Conservation (phyloP, 2,113 vertebrate genomes). For the Myanophis thanlyinensis region DNA sequence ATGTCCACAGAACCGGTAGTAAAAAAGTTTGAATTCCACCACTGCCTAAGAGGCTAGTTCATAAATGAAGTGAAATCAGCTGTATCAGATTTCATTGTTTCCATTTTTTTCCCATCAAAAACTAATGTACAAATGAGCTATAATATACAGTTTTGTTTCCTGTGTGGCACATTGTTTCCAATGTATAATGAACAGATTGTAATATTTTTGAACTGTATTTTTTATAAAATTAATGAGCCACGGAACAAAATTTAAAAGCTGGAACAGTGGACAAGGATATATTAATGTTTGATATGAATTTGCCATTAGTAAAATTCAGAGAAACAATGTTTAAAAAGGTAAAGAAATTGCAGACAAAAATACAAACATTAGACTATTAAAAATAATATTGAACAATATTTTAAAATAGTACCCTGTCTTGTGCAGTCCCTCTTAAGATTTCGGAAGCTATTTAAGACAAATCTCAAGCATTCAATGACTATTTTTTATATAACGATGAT, state of each 20-base stretch:
- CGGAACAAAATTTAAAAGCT: not conserved
- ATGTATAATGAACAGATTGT: conserved; percentile 37
- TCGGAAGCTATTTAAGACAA: not conserved
- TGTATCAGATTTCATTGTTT: conserved; percentile 68
- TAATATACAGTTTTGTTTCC: conserved; percentile 58
- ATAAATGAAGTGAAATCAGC: conserved; percentile 64
- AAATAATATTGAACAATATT: not conserved
- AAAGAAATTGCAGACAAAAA: not conserved
- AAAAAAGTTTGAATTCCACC: too few relatives aligned
- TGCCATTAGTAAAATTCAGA: not conserved
- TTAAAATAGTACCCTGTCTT: not conserved
- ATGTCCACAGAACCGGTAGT: too few relatives aligned
- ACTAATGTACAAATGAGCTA: conserved; percentile 58
- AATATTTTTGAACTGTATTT: conserved; percentile 39
- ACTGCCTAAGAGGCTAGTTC: conserved; percentile 61
- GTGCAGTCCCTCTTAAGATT: not conserved
- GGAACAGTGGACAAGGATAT: not conserved
- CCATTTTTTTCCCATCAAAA: conserved; percentile 60
- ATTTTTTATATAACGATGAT: not conserved
- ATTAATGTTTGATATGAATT: not conserved
- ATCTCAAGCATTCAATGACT: not conserved
- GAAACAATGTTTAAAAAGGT: not conserved
- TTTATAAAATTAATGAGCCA: conserved; percentile 9
- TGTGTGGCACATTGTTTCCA: conserved; percentile 54
- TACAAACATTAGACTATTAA: not conserved